Conservation (phyloP, 2,797 vertebrate genomes). For the Esox masquinongy region DNA sequence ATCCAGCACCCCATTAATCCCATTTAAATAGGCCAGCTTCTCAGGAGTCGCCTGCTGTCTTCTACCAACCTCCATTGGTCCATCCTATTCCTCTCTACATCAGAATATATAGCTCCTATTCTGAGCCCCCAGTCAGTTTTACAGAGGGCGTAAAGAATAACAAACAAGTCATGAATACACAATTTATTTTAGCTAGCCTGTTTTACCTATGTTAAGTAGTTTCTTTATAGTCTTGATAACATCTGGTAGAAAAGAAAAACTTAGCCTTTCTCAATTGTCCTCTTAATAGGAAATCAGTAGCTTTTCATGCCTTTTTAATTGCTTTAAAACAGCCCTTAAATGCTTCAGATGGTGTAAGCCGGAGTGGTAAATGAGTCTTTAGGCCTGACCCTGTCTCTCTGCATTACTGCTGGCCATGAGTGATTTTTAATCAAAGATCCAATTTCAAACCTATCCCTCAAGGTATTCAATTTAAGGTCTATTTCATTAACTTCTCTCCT, state of each 20-base stretch:
- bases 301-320: constrained; percentile 41
- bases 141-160: background rate
- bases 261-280: background rate
- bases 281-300: constrained; percentile 32
- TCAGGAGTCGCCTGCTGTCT: constrained; percentile 53
- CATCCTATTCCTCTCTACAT: constrained; percentile 28
- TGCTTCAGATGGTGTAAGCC: constrained; percentile 35
- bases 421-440: constrained; percentile 79
- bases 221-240: constrained; percentile 35
- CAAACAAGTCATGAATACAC: background rate
- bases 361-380: constrained; percentile 49
- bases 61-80: constrained; percentile 58
- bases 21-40: constrained; percentile 74
- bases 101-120: constrained; percentile 37
- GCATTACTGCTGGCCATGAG: constrained; percentile 68
- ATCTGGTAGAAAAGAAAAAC: constrained; percentile 9
- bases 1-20: constrained; percentile 74
- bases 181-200: background rate
- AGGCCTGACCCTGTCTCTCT: constrained; percentile 61
- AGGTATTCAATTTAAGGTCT: constrained; percentile 72
- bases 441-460: constrained; percentile 75
- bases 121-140: constrained; percentile 1
- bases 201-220: background rate
- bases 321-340: constrained; percentile 23
- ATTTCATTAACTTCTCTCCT: constrained; percentile 75